phyloP scores from a whole-genome alignment of 2,797 vertebrate genomes.

The Momotus momota region DNA sequence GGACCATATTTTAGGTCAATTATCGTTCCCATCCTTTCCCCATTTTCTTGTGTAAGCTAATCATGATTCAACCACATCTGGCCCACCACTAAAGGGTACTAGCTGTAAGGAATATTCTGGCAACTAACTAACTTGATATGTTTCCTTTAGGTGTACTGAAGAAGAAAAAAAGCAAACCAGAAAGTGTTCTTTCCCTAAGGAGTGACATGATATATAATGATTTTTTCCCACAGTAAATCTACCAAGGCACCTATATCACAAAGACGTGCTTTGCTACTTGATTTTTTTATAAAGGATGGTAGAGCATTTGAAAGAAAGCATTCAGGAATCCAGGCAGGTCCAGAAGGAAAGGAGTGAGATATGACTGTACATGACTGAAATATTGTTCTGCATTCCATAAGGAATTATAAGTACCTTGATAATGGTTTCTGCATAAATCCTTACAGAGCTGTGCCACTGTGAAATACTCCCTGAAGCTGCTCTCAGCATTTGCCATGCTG shows the following conservation, averaged over 20 bases:
- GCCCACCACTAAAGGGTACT: neutral
- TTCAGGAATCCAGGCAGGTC: neutral
- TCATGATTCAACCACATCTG: neutral
- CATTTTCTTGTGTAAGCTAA: neutral
- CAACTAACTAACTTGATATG: neutral
- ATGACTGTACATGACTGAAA: neutral
- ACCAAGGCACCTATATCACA: neutral
- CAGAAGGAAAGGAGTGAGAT: neutral
- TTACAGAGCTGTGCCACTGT: neutral
- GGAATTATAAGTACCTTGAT: neutral
- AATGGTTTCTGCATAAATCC: neutral
- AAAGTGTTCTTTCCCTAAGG: neutral
- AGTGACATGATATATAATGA: neutral
- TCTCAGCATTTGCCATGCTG: neutral
- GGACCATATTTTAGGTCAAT: neutral
- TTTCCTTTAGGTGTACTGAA: neutral
- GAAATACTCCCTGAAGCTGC: neutral
- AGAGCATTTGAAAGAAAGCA: neutral
- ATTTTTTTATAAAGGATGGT: neutral
- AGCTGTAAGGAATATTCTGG: neutral
- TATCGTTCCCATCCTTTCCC: neutral
- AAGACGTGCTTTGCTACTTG: neutral
- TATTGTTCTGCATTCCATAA: neutral
- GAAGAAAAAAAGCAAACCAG: neutral
- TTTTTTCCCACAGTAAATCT: neutral